Evolutionary conservation across 2,113 vertebrate species (phyloP).

Genomic region (Pollachius pollachius): DNA sequence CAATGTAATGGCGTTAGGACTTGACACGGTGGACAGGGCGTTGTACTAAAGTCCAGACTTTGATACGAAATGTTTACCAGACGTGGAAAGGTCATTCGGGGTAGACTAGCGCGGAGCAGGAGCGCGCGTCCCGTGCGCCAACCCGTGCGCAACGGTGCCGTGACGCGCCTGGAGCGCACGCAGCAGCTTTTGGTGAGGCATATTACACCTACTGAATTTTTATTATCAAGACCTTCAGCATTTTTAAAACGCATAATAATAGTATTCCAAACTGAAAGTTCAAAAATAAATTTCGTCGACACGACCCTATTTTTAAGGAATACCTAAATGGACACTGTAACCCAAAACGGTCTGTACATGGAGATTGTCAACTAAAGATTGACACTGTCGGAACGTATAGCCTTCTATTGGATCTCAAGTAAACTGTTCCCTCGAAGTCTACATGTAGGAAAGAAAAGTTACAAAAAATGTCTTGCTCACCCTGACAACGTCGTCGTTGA

Average conservation of each 20-base stretch:
- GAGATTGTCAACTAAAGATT: background rate
- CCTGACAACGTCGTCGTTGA: slow-evolving; percentile 96
- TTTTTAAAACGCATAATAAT: background rate
- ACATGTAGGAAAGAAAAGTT: background rate
- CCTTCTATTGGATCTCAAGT: background rate
- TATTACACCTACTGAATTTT: slow-evolving; percentile 13
- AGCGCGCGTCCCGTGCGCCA: slow-evolving; percentile 11
- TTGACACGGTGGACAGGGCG: background rate
- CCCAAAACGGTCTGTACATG: background rate
- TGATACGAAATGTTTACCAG: slow-evolving; percentile 24
- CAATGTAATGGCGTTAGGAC: background rate
- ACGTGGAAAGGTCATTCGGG: slow-evolving; percentile 38
- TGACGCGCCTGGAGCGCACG: slow-evolving; percentile 29
- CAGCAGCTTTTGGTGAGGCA: background rate
- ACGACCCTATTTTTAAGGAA: too few species aligned
- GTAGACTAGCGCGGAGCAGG: background rate
- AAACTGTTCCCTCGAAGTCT: background rate
- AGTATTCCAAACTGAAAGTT: background rate
- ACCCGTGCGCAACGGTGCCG: background rate
- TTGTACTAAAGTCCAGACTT: background rate
- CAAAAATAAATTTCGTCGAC: background rate
- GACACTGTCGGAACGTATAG: too few species aligned
- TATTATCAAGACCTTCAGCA: background rate
- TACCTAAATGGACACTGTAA: background rate
- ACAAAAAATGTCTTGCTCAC: slow-evolving; percentile 64